Base-by-base conservation (phyloP, 30 jellyfish, hydroid and myxozoan species). In the Aurelia aurita complex sp. Pacific region DNA sequence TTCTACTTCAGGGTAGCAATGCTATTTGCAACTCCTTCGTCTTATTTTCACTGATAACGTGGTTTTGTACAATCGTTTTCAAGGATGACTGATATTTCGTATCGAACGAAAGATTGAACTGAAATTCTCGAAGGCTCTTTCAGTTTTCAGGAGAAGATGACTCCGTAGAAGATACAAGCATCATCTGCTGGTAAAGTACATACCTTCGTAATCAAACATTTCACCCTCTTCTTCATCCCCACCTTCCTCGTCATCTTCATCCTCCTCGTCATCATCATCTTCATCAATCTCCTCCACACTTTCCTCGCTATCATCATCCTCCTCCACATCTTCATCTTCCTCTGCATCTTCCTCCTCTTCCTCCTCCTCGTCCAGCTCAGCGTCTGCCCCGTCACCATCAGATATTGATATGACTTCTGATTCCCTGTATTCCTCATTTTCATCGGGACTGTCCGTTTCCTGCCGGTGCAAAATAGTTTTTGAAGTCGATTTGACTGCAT, bases 311-410 rank as follows among this genome's bases (percentile, higher is more conserved):
- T 67, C 89, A 16, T 69, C 89, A n/a, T 68, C 64, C n/a, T 59
- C 80, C 4, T 87, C 87, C 14, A 62, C 96, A 6, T 86, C 95
- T 8, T 64, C 94, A 14, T 61, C 54, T 8, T 82, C 91, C 23
- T 23, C 91, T 34, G 40, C 91, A 36, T 82, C 91, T 10, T 38
- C 54, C 23, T 62, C 91, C n/a, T 82, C 85, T 33, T 59, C 91
- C 52, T 76, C 86, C 33, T 72, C 85, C 1, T 80, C 89, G 33
- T n/a, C 79, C 33, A 40, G 62, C 18, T 64, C 87, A n/a, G 52
- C 88, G 5, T 35, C 88, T 0, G 88, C 62, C 5, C 74, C 89
- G 38, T 63, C 83, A 36, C 76, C 83, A 15, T 55, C 91, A 19
- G 73, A 71, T 69, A 60, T 69, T n/a, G 81, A 80, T 64, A 80